Conservation (phyloP, 2,888 invertebrate species). For the Parnassius apollo region DNA sequence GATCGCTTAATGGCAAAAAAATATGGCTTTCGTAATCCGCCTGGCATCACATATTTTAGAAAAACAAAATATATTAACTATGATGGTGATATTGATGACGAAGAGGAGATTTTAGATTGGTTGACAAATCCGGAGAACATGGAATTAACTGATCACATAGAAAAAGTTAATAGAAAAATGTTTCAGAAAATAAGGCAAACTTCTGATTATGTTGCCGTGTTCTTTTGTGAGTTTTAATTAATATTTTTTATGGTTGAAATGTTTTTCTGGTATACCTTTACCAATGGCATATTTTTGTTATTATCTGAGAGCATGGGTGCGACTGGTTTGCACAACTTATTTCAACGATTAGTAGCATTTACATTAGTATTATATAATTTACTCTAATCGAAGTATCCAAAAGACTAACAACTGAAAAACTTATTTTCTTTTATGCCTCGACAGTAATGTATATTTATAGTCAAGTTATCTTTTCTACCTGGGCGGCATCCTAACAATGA, state of each 20-base stretch:
- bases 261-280: not conserved
- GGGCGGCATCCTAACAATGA: too few relatives aligned
- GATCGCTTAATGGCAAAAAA: slow-evolving; percentile 96
- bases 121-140: slow-evolving; percentile 95
- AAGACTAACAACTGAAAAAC: too few relatives aligned
- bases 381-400: too few relatives aligned
- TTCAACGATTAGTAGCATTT: too few relatives aligned
- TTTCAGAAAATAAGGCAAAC: slow-evolving; percentile 94
- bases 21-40: slow-evolving; percentile 93
- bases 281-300: not conserved
- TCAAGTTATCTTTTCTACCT: too few relatives aligned
- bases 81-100: slow-evolving; percentile 95
- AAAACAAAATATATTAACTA: slow-evolving; percentile 94
- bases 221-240: slow-evolving; percentile 89
- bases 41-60: slow-evolving; percentile 94
- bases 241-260: slow-evolving; percentile 5
- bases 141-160: slow-evolving; percentile 96
- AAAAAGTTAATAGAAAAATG: slow-evolving; percentile 95
- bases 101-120: slow-evolving; percentile 95
- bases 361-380: too few relatives aligned
- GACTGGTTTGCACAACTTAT: too few relatives aligned
- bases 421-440: too few relatives aligned
- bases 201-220: slow-evolving; percentile 94
- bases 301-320: too few relatives aligned
- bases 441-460: too few relatives aligned